Evolutionary conservation across 2,113 vertebrate species (phyloP), one percentile per base, ranked within the genome.

Genomic region (Ophthalmotilapia sp.): DNA sequence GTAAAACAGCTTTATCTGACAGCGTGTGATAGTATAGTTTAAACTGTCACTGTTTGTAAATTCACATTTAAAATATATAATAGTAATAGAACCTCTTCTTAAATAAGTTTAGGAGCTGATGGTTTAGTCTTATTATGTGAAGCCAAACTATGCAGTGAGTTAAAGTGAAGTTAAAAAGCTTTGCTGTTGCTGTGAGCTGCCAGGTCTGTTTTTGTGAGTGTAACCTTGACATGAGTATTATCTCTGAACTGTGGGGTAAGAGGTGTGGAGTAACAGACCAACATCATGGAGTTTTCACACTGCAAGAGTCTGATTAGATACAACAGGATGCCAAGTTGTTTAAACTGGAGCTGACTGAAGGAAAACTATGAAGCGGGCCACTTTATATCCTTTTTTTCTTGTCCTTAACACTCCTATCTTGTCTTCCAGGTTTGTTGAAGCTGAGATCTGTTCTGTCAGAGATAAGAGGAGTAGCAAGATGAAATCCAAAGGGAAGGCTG

Each of bases 401-500:
- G 10, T 49, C 73, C 6, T 79, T 26, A 29, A 80, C 51, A 3
- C 38, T 21, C 9, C 7, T 14, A 2, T 86, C 21, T 84, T 77
- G 6, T 55, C 62, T 40, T 84, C 23, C 75, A 93, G 94, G 84
- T 56, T 70, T 40, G 13, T 45, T 49, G 11, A 86, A 87, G 65
- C 62, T 53, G 86, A 82, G 47, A 81, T 60, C 11, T 51, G 45
- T 9, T 56, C 56, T 29, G 31, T 73, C 26, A 47, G 47, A 49
- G 33, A 26, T 68, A 10, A 40, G 49, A 79, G 87, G 80, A 91
- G 77, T 77, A 79, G 55, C 80, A 94, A 86, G 79, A 99, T 99
- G 98, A 99, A 99, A 96, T 96, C 97, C 91, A 99, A 98, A 94
- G 96, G 92, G 80, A 98, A 98, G 92, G 96, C 97, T 7, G 93